Base-by-base conservation (phyloP, 2,113 vertebrate genomes). In the Urocitellus parryii region DNA sequence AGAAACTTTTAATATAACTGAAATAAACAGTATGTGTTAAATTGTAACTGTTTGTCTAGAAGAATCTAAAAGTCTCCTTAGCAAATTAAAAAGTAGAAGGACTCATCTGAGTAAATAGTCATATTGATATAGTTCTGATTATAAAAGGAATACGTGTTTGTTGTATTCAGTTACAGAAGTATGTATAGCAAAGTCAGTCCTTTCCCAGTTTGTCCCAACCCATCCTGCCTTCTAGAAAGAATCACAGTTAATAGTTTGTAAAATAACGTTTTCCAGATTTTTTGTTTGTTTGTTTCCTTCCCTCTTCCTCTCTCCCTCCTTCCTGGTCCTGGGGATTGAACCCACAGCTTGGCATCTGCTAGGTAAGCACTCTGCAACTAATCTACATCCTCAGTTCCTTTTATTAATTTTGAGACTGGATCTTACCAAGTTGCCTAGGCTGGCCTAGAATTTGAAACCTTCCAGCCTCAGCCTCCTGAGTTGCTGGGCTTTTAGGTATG, bases 61-160 rank as follows among this genome's bases (percentile, higher is more conserved):
- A 68, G 9, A 73, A 74, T 77, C 74, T 58, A 74, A 74, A 80
- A 42, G 51, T 58, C 80, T 61, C 37, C 14, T 68, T 53, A 68
- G 53, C 61, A 94, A 86, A 70, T 86, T 70, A 74, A 83, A 86
- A 84, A 25, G 45, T 73, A 4, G 77, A 83, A 92, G 27, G 22
- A 79, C 25, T 91, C 10, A 72, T 63, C 51, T 80, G 77, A 6
- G 10, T 91, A 89, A 68, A 73, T 68, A 91, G 61, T 29, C 79
- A 45, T 58, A 56, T 83, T 81, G 45, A 14, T 18, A 61, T 0
- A 72, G 53, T 34, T 90, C 73, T 88, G 65, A 80, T 32, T 95
- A 4, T 89, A 91, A 93, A 95, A 96, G 56, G 63, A 94, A 32
- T 78, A 51, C 11, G 18, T 67, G 12, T 82, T 73, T 91, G 42